Base-by-base conservation (phyloP, 2,113 vertebrate genomes). In the Isichthys henryi region DNA sequence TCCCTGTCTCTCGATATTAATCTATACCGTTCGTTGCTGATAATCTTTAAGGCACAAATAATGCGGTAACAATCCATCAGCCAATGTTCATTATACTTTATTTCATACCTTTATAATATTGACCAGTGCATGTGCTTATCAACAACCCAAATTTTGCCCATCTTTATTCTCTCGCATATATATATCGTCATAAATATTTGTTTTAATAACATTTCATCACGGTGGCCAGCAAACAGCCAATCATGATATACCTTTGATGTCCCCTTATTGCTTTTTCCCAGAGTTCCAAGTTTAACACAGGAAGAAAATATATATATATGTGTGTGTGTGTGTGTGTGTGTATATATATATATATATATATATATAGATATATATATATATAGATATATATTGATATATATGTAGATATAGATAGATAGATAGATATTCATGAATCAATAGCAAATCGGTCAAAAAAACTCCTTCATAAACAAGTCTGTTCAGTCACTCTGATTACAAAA, bases 61-160 rank as follows among this genome's bases (percentile, higher is more conserved):
- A 48, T 43, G 23, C 56, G 3, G n/a, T 66, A 0, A 88, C 87
- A 89, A 87, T 92, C 92, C 31, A 11, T 94, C 90, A 91, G 43
- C 66, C 91, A 82, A 83, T 91, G 80, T 93, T 92, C 46, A 91
- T 92, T 90, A 93, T 93, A 92, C 92, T 96, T 96, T 95, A 95
- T 95, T 95, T 93, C 92, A 94, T 95, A 95, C 89, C 89, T 92
- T 92, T 91, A 87, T 80, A 89, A 95, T 94, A 94, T 94, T 91
- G 95, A 95, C 95, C 94, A 95, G 93, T 94, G 94, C 90, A 93
- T 96, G 95, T 96, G 95, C 96, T 96, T 96, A 94, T 95, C 90
- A 87, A 94, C 93, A 94, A 92, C 92, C 89, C 91, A 82, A 50
- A 90, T 91, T 90, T 89, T 90, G 89, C 90, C 88, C 91, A 90